Evolutionary conservation across 2,888 invertebrate genomes (phyloP).

Genomic region (Melanophora roralis): DNA sequence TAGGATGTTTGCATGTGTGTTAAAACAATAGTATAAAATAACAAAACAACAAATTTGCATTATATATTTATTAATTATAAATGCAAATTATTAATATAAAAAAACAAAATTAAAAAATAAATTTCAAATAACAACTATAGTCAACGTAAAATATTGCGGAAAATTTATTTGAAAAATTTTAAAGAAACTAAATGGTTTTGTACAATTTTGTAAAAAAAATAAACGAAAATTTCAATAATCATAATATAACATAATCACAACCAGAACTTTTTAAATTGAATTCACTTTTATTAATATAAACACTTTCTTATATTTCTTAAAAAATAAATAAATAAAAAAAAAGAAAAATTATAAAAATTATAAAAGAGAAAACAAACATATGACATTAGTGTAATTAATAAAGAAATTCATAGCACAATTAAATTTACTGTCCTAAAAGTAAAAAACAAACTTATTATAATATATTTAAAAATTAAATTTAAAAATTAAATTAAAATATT

Average conservation of each 20-base stretch:
- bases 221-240: background rate
- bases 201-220: too few species aligned
- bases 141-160: background rate
- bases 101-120: background rate
- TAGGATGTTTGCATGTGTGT: background rate
- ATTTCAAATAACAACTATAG: background rate
- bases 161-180: background rate
- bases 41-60: constrained; percentile 18
- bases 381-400: too few species aligned
- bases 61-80: constrained; percentile 27
- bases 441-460: constrained; percentile 18
- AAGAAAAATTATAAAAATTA: background rate
- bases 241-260: background rate
- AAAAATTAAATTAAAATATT: background rate
- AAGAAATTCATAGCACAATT: too few species aligned
- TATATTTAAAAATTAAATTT: background rate
- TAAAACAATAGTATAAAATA: background rate
- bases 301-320: too few species aligned
- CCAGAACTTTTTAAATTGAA: too few species aligned
- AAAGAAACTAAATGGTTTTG: background rate
- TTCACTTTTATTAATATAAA: constrained; percentile 9
- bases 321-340: background rate
- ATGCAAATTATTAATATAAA: constrained; percentile 6
- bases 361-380: too few species aligned
- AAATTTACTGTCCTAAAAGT: too few species aligned